These are phyloP conservation scores for Limanda limanda DNA, from an alignment of 2,113 vertebrate species.

Conservation along the genomic window DNA sequence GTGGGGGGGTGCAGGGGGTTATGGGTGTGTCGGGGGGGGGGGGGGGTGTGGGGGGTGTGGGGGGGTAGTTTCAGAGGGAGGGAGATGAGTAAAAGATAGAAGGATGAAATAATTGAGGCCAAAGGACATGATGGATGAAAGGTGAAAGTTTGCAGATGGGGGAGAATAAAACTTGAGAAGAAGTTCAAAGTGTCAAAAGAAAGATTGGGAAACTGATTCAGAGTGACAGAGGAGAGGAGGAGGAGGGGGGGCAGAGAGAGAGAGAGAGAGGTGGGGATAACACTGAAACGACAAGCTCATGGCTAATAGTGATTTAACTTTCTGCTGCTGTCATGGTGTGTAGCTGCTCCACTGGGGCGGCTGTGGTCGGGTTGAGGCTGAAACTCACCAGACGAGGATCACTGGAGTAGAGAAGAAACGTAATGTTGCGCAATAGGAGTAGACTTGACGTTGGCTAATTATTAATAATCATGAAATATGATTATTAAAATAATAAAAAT, in stretches of 20 bases:
- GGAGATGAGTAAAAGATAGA: constrained; percentile 65
- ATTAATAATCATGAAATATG: too few relatives aligned
- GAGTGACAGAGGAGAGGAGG: constrained; percentile 16
- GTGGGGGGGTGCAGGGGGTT: not conserved
- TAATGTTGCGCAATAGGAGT: too few relatives aligned
- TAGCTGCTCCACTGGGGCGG: not conserved
- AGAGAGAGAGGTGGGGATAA: constrained; percentile 38
- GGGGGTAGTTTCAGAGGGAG: not conserved
- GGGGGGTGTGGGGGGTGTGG: too few relatives aligned
- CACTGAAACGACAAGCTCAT: constrained; percentile 44
- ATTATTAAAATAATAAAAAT: too few relatives aligned
- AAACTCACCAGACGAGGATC: constrained; percentile 1
- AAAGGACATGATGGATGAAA: constrained; percentile 61
- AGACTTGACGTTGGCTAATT: too few relatives aligned
- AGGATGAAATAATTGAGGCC: constrained; percentile 67
- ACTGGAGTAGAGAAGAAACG: not conserved
- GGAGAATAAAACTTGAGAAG: constrained; percentile 24
- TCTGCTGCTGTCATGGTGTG: constrained; percentile 52
- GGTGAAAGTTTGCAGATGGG: constrained; percentile 65
- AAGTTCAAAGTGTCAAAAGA: constrained; percentile 44
- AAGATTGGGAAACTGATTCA: constrained; percentile 29
- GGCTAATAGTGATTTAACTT: constrained; percentile 74
- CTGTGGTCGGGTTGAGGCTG: constrained; percentile 1
- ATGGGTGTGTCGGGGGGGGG: not conserved
- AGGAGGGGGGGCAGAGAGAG: not conserved